Evolutionary conservation across 2,888 invertebrate genomes (phyloP).

Genomic region (Dicyrtomina minuta): DNA sequence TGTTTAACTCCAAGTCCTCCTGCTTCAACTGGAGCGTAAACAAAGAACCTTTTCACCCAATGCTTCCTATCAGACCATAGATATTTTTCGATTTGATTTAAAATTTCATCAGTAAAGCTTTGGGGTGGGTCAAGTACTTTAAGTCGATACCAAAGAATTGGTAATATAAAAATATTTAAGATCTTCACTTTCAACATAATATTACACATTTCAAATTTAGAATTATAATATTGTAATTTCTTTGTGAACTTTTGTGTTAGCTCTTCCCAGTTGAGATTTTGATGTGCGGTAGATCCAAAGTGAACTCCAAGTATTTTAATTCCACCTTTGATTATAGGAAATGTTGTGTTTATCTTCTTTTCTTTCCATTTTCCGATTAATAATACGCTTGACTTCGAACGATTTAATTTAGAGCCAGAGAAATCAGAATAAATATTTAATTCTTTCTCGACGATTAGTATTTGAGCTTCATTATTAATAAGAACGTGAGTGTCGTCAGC

Average conservation of each 20-base stretch:
- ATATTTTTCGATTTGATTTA: not conserved
- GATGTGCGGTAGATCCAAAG: no score
- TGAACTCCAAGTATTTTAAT: not conserved
- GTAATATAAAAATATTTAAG: conserved; percentile 4
- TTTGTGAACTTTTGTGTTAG: not conserved
- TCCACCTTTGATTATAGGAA: not conserved
- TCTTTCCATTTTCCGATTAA: not conserved
- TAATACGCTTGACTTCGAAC: not conserved
- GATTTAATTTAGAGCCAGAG: not conserved
- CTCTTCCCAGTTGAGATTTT: not conserved
- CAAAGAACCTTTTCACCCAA: not conserved
- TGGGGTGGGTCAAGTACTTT: conserved; percentile 7
- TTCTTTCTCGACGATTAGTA: not conserved
- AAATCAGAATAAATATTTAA: not conserved
- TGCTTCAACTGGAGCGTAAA: not conserved
- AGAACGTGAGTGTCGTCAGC: not conserved
- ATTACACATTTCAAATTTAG: not conserved
- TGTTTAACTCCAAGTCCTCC: conserved; percentile 1
- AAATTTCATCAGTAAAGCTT: not conserved
- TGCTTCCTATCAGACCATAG: not conserved
- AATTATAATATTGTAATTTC: not conserved
- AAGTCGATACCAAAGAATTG: conserved; percentile 4
- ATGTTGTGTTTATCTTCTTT: no score
- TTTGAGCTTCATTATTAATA: not conserved
- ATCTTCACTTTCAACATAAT: not conserved